phyloP scores from a whole-genome alignment of 2,797 vertebrate species.

The Mus minutoides region DNA sequence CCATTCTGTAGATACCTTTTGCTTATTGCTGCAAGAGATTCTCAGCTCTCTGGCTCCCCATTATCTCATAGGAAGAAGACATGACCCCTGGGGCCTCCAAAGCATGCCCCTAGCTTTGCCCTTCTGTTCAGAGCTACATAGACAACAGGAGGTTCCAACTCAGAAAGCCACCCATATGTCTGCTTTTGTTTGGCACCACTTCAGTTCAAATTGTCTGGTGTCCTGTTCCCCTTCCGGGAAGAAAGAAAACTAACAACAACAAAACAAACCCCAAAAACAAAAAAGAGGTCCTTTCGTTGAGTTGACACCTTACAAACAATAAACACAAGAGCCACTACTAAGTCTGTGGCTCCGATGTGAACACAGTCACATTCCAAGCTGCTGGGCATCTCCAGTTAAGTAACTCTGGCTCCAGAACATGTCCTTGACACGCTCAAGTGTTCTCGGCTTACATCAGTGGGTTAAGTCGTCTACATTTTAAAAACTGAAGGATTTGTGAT shows the following conservation, averaged over 20 bases:
- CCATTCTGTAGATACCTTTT: background rate
- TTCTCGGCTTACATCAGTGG: background rate
- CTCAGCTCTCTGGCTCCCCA: conserved; percentile 9
- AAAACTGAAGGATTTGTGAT: conserved; percentile 41
- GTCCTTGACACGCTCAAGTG: background rate
- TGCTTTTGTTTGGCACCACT: conserved; percentile 4
- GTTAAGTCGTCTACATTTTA: background rate
- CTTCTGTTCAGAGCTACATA: background rate
- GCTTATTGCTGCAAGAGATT: conserved; percentile 5
- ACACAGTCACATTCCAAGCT: too few relatives aligned
- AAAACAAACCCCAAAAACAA: too few relatives aligned
- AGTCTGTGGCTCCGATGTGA: background rate
- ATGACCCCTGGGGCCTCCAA: background rate
- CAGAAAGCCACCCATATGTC: background rate
- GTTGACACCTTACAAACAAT: background rate
- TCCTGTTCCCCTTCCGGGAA: background rate
- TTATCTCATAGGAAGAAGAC: background rate
- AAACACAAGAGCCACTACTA: background rate
- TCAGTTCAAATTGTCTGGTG: background rate
- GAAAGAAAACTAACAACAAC: background rate
- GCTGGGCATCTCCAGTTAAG: background rate
- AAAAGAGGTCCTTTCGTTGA: background rate
- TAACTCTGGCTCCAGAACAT: background rate
- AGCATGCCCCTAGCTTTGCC: background rate
- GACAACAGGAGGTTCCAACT: background rate